Evolutionary conservation across 2,797 vertebrate genomes (phyloP), one percentile per base, ranked within the genome.

Genomic region (Leptatherina wallacei): DNA sequence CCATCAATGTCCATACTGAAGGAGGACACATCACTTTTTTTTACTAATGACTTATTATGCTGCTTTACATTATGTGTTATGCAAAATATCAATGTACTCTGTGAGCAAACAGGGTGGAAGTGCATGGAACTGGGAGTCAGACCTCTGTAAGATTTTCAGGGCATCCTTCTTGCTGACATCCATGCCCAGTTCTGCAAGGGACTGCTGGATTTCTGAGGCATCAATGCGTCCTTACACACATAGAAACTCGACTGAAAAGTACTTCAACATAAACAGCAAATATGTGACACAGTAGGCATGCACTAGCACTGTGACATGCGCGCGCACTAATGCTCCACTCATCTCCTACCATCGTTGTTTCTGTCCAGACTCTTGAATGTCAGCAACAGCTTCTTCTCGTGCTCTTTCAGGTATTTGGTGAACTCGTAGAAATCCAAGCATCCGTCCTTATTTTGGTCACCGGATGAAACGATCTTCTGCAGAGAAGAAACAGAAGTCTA

Each of bases 311-410:
- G 52, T 59, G 16, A 44, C 44, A 60, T 59, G 33, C 11, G 40
- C 40, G 27, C 27, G 16, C 65, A 29, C 38, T 0, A 51, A 32
- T 13, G 27, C 40, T 49, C 20, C 16, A 30, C 49, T 51, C 20
- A 42, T 49, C 54, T 60, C 78, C 68, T 83, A 98, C 96, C 97
- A 61, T 99, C 97, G 77, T 97, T 95, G 85, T 99, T 99, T 89
- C 94, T 96, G 92, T 99, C 96, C 92, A 98, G 85, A 85, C 96
- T 98, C 85, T 94, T 98, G 89, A 99, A 99, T 0, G 97, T 97
- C 78, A 98, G 92, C 84, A 92, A 91, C 93, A 99, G 96, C 90
- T 98, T 98, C 91, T 96, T 97, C 91, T 99, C 97, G 71, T 98
- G 98, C 16, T 96, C 96, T 84, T 96, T 97, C 82, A 99, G 95